These are phyloP conservation scores for Esperia sulphurella DNA, from an alignment of 2,888 invertebrate species.

Conservation along the genomic window DNA sequence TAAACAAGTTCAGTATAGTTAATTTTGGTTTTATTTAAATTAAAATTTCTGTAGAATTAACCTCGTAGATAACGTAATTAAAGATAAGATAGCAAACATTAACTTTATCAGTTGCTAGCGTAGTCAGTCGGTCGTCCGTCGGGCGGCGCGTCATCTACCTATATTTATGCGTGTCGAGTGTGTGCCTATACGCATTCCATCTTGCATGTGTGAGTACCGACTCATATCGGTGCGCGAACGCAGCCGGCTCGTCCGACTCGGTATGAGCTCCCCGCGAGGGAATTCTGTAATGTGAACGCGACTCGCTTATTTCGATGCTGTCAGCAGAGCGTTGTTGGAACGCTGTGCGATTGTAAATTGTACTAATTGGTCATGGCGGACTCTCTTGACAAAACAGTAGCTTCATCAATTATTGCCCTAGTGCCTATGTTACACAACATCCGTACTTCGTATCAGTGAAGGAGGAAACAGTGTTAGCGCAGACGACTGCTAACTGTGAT, in stretches of 20 bases:
- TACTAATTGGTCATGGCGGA: constrained; percentile 74
- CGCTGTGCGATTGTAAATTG: constrained; percentile 71
- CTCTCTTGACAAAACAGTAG: constrained; percentile 63
- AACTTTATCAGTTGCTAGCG: constrained; percentile 37
- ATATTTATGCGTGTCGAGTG: constrained; percentile 25
- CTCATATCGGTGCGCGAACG: constrained; percentile 63
- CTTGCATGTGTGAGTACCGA: constrained; percentile 42
- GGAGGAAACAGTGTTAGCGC: constrained; percentile 43
- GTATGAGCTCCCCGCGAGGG: constrained; percentile 42
- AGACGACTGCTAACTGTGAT: constrained; percentile 51
- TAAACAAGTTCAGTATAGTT: not conserved
- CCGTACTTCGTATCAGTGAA: constrained; percentile 52
- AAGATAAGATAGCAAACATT: constrained; percentile 16
- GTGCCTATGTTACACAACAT: constrained; percentile 54
- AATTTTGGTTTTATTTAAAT: constrained; percentile 6
- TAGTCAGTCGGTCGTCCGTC: constrained; percentile 21
- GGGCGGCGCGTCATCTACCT: constrained; percentile 33
- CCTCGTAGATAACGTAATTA: constrained; percentile 26
- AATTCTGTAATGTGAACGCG: constrained; percentile 72
- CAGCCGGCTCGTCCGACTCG: constrained; percentile 43
- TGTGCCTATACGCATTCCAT: constrained; percentile 21
- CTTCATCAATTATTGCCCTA: constrained; percentile 56
- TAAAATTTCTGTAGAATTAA: constrained; percentile 28
- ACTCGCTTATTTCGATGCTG: constrained; percentile 67
- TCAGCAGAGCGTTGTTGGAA: constrained; percentile 69